Conservation (phyloP, 2,888 invertebrate species). For the Drosophila kambysellisi region DNA sequence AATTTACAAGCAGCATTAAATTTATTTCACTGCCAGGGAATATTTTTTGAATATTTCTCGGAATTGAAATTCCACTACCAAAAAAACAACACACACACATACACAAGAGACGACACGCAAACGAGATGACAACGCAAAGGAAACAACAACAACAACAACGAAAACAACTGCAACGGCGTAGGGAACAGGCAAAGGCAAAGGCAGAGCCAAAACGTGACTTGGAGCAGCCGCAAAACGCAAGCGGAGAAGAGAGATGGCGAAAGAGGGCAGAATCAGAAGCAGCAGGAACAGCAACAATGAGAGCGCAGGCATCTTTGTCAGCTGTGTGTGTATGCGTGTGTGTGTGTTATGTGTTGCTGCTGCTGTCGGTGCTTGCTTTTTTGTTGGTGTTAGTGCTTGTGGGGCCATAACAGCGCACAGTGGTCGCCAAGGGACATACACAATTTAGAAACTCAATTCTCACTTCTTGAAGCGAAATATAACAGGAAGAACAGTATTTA, state of each 20-base stretch:
- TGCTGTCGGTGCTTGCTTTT: constrained; percentile 14
- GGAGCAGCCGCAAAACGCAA: constrained; percentile 53
- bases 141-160: constrained; percentile 54
- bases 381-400: constrained; percentile 23
- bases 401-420: constrained; percentile 42
- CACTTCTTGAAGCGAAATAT: neutral
- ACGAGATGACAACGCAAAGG: constrained; percentile 79
- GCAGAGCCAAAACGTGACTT: constrained; percentile 71
- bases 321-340: constrained; percentile 43
- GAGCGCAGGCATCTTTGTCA: constrained; percentile 48
- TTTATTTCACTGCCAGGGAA: constrained; percentile 76
- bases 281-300: constrained; percentile 20
- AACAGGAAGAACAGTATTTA: neutral
- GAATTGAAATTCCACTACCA: constrained; percentile 70
- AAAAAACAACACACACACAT: constrained; percentile 35
- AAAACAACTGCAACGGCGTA: constrained; percentile 49
- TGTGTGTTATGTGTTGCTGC: constrained; percentile 17
- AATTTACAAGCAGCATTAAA: constrained; percentile 76
- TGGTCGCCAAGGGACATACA: constrained; percentile 32
- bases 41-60: constrained; percentile 80
- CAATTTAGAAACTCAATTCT: constrained; percentile 1
- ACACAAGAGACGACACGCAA: constrained; percentile 66
- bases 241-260: constrained; percentile 14
- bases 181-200: constrained; percentile 40
- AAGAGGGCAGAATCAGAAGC: constrained; percentile 14